A percentile compares a stretch with the other conserved stretches of the same genome.
phyloP scores from a whole-genome alignment of 2,888 invertebrate genomes.

The Pachliopta kotzebuea region DNA sequence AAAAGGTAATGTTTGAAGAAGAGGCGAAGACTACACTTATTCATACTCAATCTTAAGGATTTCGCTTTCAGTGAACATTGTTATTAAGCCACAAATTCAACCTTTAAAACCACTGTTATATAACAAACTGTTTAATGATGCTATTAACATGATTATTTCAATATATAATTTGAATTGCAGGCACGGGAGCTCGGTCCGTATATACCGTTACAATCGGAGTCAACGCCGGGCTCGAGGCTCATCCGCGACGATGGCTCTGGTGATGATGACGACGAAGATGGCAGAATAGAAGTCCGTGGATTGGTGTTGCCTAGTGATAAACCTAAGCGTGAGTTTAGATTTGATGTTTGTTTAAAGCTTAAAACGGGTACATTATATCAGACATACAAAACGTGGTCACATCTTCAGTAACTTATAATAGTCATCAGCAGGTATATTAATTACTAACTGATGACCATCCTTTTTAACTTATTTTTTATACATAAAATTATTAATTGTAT shows the following conservation, averaged over 20 bases:
- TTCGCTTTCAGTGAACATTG: background rate
- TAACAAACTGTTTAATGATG: background rate
- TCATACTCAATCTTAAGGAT: background rate
- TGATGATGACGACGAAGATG: constrained; percentile 88
- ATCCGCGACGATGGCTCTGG: constrained; percentile 91
- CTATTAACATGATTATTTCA: constrained; percentile 2
- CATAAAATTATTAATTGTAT: too few relatives aligned
- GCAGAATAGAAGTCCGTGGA: constrained; percentile 92
- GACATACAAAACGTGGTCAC: too few relatives aligned
- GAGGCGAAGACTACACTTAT: background rate
- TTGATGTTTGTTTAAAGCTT: too few relatives aligned
- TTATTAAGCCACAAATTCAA: background rate
- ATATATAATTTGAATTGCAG: constrained; percentile 41
- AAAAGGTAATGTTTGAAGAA: constrained; percentile 6
- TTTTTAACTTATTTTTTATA: too few relatives aligned
- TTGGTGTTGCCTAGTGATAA: constrained; percentile 79
- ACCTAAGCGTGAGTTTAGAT: constrained; percentile 80
- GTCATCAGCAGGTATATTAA: too few relatives aligned
- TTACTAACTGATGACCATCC: too few relatives aligned
- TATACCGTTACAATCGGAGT: constrained; percentile 62
- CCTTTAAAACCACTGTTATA: background rate
- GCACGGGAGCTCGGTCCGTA: constrained; percentile 79
- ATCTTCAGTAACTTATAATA: too few relatives aligned
- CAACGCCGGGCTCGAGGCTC: constrained; percentile 80
- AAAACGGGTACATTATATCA: too few relatives aligned